A percentile compares a stretch with the other conserved stretches of the same genome.
Evolutionary conservation across 1,140 invertebrate genomes (phyloP).

Genomic region (Eulimnadia texana): DNA sequence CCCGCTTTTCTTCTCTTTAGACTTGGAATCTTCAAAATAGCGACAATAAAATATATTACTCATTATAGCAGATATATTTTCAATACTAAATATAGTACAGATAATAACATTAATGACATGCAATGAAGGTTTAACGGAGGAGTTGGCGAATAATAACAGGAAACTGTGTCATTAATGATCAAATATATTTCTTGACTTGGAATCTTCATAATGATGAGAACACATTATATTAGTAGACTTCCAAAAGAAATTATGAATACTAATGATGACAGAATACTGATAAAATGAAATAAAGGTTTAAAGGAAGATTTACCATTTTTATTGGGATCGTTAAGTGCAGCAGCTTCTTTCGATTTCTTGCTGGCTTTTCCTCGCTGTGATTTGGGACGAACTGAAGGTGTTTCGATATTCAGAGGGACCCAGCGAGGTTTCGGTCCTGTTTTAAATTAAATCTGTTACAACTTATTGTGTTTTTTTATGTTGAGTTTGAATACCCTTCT

Average conservation of each 20-base stretch:
- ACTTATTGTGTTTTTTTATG: no score
- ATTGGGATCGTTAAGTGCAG: not conserved
- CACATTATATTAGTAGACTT: not conserved
- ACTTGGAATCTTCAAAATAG: not conserved
- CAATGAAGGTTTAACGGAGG: no score
- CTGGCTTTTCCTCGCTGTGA: slow-evolving; percentile 20
- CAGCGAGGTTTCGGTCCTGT: slow-evolving; percentile 53
- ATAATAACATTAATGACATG: no score
- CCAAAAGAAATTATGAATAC: not conserved
- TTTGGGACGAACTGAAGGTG: slow-evolving; percentile 31
- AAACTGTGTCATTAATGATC: no score
- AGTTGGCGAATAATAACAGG: no score
- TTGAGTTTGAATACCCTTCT: no score
- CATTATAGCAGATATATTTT: no score
- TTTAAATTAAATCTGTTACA: slow-evolving; percentile 18
- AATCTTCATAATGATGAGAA: not conserved
- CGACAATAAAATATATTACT: no score
- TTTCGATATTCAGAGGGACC: slow-evolving; percentile 55
- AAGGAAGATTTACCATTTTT: not conserved
- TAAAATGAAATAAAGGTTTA: no score
- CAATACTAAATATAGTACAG: no score
- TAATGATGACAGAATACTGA: not conserved
- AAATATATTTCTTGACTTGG: no score
- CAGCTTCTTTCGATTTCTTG: not conserved
- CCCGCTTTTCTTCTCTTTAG: not conserved